Evolutionary conservation across 2,113 vertebrate species (phyloP).

Genomic region (Harpagus bidentatus): DNA sequence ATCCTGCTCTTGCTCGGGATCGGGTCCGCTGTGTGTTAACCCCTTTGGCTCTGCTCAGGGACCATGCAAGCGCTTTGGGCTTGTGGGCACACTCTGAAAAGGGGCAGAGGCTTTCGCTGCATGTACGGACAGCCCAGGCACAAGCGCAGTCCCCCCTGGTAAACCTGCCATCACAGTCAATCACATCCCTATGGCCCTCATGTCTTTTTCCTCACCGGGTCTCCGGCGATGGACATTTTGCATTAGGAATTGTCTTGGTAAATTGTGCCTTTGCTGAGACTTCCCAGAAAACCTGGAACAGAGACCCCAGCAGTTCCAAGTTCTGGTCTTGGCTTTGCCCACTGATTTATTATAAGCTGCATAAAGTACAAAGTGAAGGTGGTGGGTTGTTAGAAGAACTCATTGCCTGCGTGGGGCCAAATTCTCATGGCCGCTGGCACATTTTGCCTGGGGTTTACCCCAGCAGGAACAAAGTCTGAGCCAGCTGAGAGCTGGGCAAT

Average conservation of each 20-base stretch:
- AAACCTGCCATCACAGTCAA: rapidly evolving
- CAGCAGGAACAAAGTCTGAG: background rate
- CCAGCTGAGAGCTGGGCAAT: background rate
- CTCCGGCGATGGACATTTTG: rapidly evolving
- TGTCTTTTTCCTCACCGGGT: rapidly evolving
- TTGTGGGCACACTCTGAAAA: rapidly evolving
- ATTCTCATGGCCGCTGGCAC: background rate
- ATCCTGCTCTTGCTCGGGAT: background rate
- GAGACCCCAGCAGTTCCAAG: background rate
- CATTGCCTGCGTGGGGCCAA: background rate
- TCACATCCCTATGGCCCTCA: rapidly evolving
- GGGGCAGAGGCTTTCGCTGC: background rate
- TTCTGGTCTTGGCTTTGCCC: background rate
- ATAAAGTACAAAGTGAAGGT: background rate
- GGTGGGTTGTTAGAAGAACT: background rate
- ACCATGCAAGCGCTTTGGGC: rapidly evolving
- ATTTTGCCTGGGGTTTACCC: background rate
- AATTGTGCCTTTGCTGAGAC: background rate
- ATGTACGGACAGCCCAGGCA: rapidly evolving
- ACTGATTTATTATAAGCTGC: background rate
- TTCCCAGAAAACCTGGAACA: background rate
- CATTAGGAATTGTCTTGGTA: background rate
- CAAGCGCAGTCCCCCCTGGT: background rate
- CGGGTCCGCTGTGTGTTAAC: rapidly evolving
- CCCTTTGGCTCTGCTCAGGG: rapidly evolving